Evolutionary conservation across 2,113 vertebrate genomes (phyloP).

Genomic region (Naja naja): DNA sequence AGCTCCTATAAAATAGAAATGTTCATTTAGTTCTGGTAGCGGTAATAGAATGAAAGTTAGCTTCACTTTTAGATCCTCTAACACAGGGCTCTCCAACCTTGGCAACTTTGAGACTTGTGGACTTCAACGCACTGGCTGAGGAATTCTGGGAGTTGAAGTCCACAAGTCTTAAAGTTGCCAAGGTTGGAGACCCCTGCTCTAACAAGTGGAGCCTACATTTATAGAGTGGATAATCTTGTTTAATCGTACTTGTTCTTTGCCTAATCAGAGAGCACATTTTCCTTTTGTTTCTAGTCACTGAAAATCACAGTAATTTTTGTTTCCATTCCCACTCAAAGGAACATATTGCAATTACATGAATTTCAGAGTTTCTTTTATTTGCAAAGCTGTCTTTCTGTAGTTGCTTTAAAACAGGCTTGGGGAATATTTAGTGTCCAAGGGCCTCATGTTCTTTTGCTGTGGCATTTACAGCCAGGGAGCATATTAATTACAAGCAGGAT

Average conservation of each 20-base stretch:
- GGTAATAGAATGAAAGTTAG: not conserved
- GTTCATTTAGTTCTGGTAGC: not conserved
- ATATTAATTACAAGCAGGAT: not conserved
- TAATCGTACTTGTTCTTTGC: accelerated
- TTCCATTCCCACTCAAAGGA: not conserved
- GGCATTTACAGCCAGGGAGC: not conserved
- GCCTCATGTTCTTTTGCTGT: not conserved
- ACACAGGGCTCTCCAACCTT: not conserved
- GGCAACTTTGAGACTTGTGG: too few species aligned
- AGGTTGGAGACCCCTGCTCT: not conserved
- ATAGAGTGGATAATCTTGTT: conserved; percentile 7
- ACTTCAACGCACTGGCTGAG: too few species aligned
- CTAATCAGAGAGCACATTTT: not conserved
- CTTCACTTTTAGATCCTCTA: not conserved
- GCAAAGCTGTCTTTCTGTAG: not conserved
- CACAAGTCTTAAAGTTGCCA: too few species aligned
- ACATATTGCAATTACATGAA: not conserved
- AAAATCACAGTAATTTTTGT: not conserved
- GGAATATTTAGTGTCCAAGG: not conserved
- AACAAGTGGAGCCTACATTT: not conserved
- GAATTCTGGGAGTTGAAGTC: too few species aligned
- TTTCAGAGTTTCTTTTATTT: not conserved
- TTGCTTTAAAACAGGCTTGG: not conserved
- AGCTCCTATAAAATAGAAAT: not conserved
- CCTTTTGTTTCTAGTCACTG: accelerated